phyloP scores from a whole-genome alignment of 2,888 invertebrate species.

The Phragmatobia fuliginosa region DNA sequence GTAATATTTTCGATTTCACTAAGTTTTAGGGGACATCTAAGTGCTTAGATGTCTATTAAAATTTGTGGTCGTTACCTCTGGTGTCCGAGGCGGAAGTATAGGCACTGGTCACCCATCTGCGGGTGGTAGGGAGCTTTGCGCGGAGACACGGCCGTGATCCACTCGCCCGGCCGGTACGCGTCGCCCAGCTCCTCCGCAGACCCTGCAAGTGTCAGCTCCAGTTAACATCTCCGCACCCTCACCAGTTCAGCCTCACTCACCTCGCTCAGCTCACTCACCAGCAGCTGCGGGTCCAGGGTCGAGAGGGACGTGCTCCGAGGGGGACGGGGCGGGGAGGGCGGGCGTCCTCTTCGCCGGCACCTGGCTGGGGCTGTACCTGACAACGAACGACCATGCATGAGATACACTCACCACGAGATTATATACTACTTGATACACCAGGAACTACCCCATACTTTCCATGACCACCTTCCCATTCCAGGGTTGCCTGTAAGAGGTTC shows the following conservation, averaged over 20 bases:
- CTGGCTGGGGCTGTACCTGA: conserved; percentile 48
- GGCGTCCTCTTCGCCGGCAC: conserved; percentile 34
- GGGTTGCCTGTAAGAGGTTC: too few species aligned
- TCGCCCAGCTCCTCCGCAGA: conserved; percentile 88
- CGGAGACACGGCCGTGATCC: conserved; percentile 96
- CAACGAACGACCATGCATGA: neutral
- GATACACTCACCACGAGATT: too few species aligned
- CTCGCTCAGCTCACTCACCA: too few species aligned
- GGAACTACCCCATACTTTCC: too few species aligned
- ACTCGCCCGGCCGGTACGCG: conserved; percentile 94
- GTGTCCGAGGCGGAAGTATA: conserved; percentile 88
- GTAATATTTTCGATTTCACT: too few species aligned
- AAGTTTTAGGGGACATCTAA: too few species aligned
- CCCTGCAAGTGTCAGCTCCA: neutral
- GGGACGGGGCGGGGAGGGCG: conserved; percentile 17
- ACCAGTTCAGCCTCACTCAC: too few species aligned
- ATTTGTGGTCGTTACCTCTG: too few species aligned
- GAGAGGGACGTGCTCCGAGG: neutral
- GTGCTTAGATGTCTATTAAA: too few species aligned
- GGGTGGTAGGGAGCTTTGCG: conserved; percentile 98
- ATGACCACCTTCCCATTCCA: too few species aligned
- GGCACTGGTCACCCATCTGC: conserved; percentile 96
- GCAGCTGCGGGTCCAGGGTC: conserved; percentile 12
- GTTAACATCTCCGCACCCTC: too few species aligned
- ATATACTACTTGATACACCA: too few species aligned